Evolutionary conservation across 2,888 invertebrate genomes (phyloP), one percentile per base, ranked within the genome.

Genomic region (Lepidochitona cinerea): DNA sequence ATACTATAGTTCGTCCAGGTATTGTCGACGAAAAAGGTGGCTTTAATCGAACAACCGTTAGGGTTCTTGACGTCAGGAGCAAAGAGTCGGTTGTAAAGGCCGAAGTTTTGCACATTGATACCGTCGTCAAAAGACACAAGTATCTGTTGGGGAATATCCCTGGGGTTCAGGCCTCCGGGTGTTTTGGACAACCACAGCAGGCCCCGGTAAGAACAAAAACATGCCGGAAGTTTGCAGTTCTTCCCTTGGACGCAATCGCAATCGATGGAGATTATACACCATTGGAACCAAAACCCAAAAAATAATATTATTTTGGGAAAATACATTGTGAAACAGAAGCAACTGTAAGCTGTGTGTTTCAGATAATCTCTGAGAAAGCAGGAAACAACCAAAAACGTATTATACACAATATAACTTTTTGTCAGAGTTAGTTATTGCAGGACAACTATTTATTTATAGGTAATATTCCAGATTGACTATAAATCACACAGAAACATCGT

Each of bases 31-130:
- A 41, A 72, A 9, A 75, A 36, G 2, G 75, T 59, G 65, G 65
- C 53, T 23, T 33, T 52, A 26, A 75, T 72, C 0, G 75, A 71
- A 18, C 68, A 75, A n/a, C 68, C 65, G 36, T 75, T 75, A 1
- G 71, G 75, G 29, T 75, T 75, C 41, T 54, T 6, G 65, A 64
- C 3, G 29, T 49, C 1, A 23, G 23, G 18, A 26, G 68, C 29
- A 68, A 41, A 68, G 23, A 68, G 29, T 2, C 41, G 18, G 1
- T 37, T 14, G 49, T 68, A 68, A 41, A 68, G 23, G 9, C 18
- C 29, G 29, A 26, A 18, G 18, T 68, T 68, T 23, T 26, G 6
- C 3, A 36, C 29, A 32, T 68, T 68, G 23, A 68, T 49, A 29
- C 23, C 68, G 32, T 68, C 68, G 32, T 68, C 68, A n/a, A 68